Evolutionary conservation across 2,797 vertebrate species (phyloP), one percentile per base, ranked within the genome.

Genomic region (Caiman crocodilus): DNA sequence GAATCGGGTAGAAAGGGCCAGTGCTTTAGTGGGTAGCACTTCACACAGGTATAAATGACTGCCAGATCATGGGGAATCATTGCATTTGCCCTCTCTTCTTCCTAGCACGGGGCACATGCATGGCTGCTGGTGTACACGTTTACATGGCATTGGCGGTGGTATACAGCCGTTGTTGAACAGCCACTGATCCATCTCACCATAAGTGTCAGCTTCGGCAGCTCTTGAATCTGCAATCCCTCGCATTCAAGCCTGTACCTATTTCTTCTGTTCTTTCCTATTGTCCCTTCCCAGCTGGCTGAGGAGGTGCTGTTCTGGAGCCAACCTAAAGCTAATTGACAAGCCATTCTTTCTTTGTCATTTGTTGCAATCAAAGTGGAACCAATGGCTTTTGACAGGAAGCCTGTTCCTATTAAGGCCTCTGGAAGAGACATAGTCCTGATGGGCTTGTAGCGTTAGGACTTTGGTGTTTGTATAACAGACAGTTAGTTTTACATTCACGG

Each of bases 391-490:
- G 77, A 84, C 71, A 83, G 75, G 69, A 6, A 50, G 25, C 9
- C 20, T 0, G 1, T 57, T 30, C 25, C 61, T 81, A 1, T 65
- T 69, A 35, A 76, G 82, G 18, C 5, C 79, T 59, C 82, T 73
- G 75, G 77, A 60, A n/a, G 79, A 75, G 88, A 56, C 60, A 28
- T 86, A 7, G 11, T 50, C 42, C 23, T 0, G 4, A 55, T 17
- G 88, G 86, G 17, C 28, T 83, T 0, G 0, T 5, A 83, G 25
- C 21, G 61, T 26, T 18, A 55, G 9, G 25, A 63, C 17, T 0
- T 0, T n/a, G 25, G 28, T 2, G 1, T 82, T 90, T 79, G 65
- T 67, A 21, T 6, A 87, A 84, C 0, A 14, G 64, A 20, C 81
- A 78, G 2, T 89, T 76, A 59, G 9, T 75, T 91, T 60, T 67